phyloP scores from a whole-genome alignment of 2,888 invertebrate species.

The Troides helena region DNA sequence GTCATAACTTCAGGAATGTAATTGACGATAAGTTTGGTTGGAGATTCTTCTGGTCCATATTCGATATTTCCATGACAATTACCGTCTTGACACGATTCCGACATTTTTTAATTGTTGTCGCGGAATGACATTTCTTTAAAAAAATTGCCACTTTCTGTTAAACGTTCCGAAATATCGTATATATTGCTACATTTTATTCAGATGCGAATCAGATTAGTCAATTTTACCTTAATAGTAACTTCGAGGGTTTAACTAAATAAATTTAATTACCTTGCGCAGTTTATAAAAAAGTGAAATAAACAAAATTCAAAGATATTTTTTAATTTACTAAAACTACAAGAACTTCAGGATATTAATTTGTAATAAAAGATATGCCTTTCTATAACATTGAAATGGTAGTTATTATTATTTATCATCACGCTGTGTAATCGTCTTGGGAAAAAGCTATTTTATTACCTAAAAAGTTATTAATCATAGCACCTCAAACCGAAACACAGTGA shows the following conservation, averaged over 20 bases:
- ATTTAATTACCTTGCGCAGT: too few species aligned
- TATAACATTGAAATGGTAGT: too few species aligned
- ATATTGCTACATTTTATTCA: not conserved
- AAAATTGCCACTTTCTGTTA: slow-evolving; percentile 52
- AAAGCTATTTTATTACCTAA: too few species aligned
- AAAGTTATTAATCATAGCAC: too few species aligned
- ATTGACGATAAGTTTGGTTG: slow-evolving; percentile 80
- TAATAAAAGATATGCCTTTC: too few species aligned
- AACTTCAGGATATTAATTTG: not conserved
- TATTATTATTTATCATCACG: too few species aligned
- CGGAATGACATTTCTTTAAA: slow-evolving; percentile 73
- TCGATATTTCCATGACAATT: slow-evolving; percentile 80
- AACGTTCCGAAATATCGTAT: slow-evolving; percentile 53
- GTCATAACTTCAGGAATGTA: slow-evolving; percentile 81
- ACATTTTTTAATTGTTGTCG: slow-evolving; percentile 82
- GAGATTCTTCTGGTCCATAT: slow-evolving; percentile 78
- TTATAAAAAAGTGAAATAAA: not conserved
- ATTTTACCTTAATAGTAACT: too few species aligned
- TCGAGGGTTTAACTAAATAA: too few species aligned
- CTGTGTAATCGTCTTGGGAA: too few species aligned
- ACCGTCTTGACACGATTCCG: slow-evolving; percentile 81
- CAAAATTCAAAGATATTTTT: not conserved
- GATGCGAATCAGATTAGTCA: not conserved
- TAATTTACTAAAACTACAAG: not conserved
- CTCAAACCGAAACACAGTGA: too few species aligned